Evolutionary conservation across 2,888 invertebrate species (phyloP).

Genomic region (Acanthoscelides obtectus): DNA sequence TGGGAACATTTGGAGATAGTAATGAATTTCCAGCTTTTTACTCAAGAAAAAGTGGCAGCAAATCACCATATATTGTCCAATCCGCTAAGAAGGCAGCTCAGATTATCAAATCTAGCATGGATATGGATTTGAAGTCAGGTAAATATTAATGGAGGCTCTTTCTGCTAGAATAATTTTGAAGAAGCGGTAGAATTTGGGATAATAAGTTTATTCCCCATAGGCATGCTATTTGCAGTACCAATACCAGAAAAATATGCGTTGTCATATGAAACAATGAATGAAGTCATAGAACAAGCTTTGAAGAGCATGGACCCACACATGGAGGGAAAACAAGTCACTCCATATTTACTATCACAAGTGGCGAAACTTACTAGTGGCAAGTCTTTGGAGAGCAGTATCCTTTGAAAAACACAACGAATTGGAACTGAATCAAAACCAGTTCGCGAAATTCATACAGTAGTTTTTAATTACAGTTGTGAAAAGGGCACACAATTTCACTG

Average conservation of each 20-base stretch:
- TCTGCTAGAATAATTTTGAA: too few relatives aligned
- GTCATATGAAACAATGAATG: constrained; percentile 58
- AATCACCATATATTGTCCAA: constrained; percentile 66
- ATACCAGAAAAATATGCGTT: constrained; percentile 70
- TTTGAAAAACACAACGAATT: too few relatives aligned
- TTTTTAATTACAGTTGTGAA: too few relatives aligned
- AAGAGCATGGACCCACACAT: constrained; percentile 54
- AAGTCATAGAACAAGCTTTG: constrained; percentile 67
- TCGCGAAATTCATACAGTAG: too few relatives aligned
- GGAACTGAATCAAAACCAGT: too few relatives aligned
- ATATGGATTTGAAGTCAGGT: constrained; percentile 61
- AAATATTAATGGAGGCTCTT: constrained; percentile 4
- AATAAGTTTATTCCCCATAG: too few relatives aligned
- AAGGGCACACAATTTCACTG: too few relatives aligned
- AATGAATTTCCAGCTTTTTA: constrained; percentile 92
- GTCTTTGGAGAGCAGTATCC: constrained; percentile 82
- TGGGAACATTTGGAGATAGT: constrained; percentile 68
- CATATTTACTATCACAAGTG: constrained; percentile 78
- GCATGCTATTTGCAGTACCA: constrained; percentile 82
- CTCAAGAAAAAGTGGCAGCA: constrained; percentile 67
- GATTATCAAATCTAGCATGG: constrained; percentile 54
- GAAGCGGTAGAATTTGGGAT: too few relatives aligned
- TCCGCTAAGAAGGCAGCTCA: constrained; percentile 65
- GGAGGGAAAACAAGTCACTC: constrained; percentile 85
- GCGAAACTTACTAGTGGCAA: constrained; percentile 74